These are phyloP conservation scores for Drosophila kepulauana DNA, from an alignment of 1,140 invertebrate genomes.

Conservation along the genomic window DNA sequence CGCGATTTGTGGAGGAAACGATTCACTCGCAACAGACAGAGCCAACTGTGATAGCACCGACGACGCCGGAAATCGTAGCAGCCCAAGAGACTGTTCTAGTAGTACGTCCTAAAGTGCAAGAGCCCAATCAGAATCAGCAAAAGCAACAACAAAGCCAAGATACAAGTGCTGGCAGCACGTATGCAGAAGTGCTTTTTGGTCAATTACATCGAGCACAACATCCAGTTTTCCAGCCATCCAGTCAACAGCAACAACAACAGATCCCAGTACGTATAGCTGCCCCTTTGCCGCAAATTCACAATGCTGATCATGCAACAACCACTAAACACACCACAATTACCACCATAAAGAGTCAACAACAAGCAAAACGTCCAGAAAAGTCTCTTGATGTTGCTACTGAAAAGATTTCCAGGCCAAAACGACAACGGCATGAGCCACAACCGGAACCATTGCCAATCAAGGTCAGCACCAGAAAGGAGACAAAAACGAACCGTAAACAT, in stretches of 20 bases:
- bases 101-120: conserved; percentile 51
- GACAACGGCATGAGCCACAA: conserved; percentile 59
- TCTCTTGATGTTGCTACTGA: conserved; percentile 66
- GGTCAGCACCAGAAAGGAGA: conserved; percentile 60
- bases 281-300: conserved; percentile 55
- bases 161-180: conserved; percentile 72
- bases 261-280: conserved; percentile 81
- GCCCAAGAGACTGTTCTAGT: conserved; percentile 41
- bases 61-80: conserved; percentile 32
- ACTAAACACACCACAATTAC: conserved; percentile 45
- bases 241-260: conserved; percentile 79
- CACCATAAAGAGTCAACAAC: conserved; percentile 53
- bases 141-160: conserved; percentile 47
- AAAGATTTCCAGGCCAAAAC: conserved; percentile 56
- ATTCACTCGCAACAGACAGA: conserved; percentile 48
- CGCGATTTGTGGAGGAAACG: conserved; percentile 53
- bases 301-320: conserved; percentile 40
- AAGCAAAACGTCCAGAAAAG: conserved; percentile 54
- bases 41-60: conserved; percentile 69
- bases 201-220: conserved; percentile 67
- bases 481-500: conserved; percentile 50
- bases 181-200: conserved; percentile 82
- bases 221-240: conserved; percentile 87
- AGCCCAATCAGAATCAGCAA: conserved; percentile 32
- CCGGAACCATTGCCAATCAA: conserved; percentile 71